Conservation (phyloP, 2,113 vertebrate genomes). For the Dasyprocta punctata region DNA sequence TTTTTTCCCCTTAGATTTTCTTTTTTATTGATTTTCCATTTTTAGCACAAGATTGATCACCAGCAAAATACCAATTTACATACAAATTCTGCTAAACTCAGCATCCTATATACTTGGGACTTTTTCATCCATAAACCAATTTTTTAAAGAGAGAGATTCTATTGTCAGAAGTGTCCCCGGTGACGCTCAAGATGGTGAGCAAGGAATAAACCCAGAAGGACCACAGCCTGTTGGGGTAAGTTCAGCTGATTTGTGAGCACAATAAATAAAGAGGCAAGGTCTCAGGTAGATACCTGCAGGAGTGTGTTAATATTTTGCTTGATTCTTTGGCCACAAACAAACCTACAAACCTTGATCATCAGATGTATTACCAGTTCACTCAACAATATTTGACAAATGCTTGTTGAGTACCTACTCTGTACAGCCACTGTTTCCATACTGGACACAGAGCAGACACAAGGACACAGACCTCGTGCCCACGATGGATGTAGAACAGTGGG, state of each 20-base stretch:
- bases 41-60: conserved; percentile 85
- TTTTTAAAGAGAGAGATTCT: conserved; percentile 80
- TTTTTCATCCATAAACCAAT: conserved; percentile 82
- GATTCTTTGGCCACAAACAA: background rate
- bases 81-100: conserved; percentile 83
- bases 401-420: background rate
- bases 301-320: conserved; percentile 34
- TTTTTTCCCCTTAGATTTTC: conserved; percentile 79
- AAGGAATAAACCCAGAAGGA: conserved; percentile 12
- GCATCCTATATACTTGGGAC: conserved; percentile 77
- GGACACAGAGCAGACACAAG: background rate
- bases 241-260: background rate
- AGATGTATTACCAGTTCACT: conserved; percentile 14
- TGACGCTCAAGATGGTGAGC: conserved; percentile 48
- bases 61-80: conserved; percentile 84
- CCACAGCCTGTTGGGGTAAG: background rate
- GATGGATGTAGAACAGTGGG: background rate
- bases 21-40: conserved; percentile 83
- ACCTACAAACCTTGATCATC: conserved; percentile 15
- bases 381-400: background rate
- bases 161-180: conserved; percentile 73
- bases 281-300: background rate
- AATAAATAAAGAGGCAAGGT: background rate
- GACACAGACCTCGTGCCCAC: background rate
- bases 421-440: background rate